These are phyloP conservation scores for Aphidius colemani DNA, from an alignment of 2,888 invertebrate species.

Conservation along the genomic window DNA sequence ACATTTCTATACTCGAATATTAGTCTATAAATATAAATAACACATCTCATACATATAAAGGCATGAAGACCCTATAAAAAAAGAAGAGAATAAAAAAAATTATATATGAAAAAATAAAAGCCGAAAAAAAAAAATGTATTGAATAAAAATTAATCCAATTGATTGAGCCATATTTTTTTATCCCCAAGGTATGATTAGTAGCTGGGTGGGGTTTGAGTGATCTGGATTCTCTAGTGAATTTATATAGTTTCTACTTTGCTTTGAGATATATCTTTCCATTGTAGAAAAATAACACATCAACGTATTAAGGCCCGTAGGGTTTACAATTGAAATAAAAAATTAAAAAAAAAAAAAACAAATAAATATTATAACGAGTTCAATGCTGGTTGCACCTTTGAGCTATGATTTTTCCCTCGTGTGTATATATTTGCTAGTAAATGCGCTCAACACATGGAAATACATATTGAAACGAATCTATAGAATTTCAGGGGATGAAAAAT, in stretches of 20 bases:
- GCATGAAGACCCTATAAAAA: background rate
- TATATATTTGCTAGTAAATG: no score
- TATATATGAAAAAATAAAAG: background rate
- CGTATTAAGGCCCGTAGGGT: constrained; percentile 15
- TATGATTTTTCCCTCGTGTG: no score
- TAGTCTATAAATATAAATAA: constrained; percentile 2
- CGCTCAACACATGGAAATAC: no score
- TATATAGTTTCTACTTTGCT: constrained; percentile 38
- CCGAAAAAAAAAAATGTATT: constrained; percentile 1
- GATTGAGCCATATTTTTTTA: constrained; percentile 3
- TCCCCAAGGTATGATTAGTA: background rate
- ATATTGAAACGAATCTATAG: no score
- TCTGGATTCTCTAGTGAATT: constrained; percentile 5
- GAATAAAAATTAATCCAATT: constrained; percentile 17
- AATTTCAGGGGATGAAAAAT: no score
- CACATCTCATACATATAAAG: constrained; percentile 1
- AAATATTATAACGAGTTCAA: background rate
- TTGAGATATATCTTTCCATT: background rate
- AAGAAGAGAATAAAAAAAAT: background rate
- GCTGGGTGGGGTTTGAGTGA: background rate
- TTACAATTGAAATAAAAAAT: constrained; percentile 5
- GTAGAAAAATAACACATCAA: constrained; percentile 22
- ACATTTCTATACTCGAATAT: background rate
- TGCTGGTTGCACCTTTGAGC: no score
- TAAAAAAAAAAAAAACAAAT: constrained; percentile 9